Evolutionary conservation across 1,140 invertebrate species (phyloP).

Genomic region (Xylocopa sonorina): DNA sequence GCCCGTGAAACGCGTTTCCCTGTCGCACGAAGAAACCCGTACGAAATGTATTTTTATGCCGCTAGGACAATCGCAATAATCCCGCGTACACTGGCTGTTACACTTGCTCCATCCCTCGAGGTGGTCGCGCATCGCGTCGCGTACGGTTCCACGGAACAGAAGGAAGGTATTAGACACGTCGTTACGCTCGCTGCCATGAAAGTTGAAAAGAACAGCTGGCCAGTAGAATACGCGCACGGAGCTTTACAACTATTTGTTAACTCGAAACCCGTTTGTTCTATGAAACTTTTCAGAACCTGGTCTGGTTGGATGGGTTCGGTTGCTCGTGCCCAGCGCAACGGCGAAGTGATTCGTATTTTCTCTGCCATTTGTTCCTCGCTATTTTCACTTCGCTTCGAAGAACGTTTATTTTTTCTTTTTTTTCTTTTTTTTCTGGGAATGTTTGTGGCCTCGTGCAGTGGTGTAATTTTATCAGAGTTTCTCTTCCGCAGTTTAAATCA

Average conservation of each 20-base stretch:
- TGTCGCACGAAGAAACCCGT: not conserved
- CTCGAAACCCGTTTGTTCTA: conserved; percentile 21
- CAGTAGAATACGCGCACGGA: not conserved
- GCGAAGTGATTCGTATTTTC: not conserved
- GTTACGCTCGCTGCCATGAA: not conserved
- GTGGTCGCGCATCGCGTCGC: not conserved
- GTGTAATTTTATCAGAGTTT: too few relatives aligned
- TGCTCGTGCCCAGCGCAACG: too few relatives aligned
- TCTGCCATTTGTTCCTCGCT: not conserved
- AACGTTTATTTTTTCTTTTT: too few relatives aligned
- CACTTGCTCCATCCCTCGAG: not conserved
- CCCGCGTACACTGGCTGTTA: not conserved
- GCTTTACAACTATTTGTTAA: conserved; percentile 33
- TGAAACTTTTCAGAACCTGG: not conserved
- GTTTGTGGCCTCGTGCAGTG: too few relatives aligned
- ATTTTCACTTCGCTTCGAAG: not conserved
- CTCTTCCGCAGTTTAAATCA: too few relatives aligned
- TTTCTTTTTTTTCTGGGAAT: too few relatives aligned
- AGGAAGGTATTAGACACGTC: not conserved
- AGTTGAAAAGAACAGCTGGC: conserved; percentile 23
- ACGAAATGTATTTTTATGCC: conserved; percentile 3
- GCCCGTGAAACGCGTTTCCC: not conserved
- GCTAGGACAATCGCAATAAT: conserved; percentile 26
- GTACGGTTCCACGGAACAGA: not conserved
- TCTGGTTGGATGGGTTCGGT: not conserved